Percentiles rank a stretch among this genome's conserved stretches.
phyloP scores from a whole-genome alignment of 2,797 vertebrate genomes.

The Enteromius unitaeniatus region DNA sequence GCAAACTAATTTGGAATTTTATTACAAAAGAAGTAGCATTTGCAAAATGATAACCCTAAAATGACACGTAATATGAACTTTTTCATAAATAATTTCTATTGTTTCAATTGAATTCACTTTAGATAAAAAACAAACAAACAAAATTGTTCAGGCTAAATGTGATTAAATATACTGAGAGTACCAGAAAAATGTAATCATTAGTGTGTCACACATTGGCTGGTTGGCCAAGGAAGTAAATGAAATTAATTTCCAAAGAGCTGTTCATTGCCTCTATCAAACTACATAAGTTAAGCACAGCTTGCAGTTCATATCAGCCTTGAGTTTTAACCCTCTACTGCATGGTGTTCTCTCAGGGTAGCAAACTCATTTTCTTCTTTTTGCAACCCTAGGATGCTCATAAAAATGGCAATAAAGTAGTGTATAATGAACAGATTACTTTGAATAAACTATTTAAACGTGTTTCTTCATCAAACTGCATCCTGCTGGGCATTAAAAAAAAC shows the following conservation, averaged over 20 bases:
- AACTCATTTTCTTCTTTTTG: slow-evolving; percentile 4
- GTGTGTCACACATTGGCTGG: background rate
- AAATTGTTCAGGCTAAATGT: background rate
- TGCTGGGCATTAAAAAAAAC: background rate
- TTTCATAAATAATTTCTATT: background rate
- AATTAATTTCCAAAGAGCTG: background rate
- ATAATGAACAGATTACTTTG: background rate
- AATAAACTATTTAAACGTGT: background rate
- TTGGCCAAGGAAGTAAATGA: background rate
- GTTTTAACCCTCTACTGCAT: background rate
- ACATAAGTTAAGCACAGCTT: background rate
- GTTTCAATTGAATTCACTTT: background rate
- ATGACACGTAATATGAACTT: background rate
- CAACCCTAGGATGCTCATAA: background rate
- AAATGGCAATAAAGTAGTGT: background rate
- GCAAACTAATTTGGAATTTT: background rate
- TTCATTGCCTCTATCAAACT: background rate
- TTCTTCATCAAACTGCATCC: background rate
- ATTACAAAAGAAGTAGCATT: background rate
- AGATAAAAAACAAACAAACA: background rate
- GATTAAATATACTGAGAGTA: background rate
- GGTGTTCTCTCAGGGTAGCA: background rate
- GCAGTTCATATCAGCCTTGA: slow-evolving; percentile 15
- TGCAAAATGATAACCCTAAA: background rate
- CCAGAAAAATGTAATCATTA: background rate